Base-by-base conservation (phyloP, 2,113 vertebrate genomes). In the Myocastor coypus region DNA sequence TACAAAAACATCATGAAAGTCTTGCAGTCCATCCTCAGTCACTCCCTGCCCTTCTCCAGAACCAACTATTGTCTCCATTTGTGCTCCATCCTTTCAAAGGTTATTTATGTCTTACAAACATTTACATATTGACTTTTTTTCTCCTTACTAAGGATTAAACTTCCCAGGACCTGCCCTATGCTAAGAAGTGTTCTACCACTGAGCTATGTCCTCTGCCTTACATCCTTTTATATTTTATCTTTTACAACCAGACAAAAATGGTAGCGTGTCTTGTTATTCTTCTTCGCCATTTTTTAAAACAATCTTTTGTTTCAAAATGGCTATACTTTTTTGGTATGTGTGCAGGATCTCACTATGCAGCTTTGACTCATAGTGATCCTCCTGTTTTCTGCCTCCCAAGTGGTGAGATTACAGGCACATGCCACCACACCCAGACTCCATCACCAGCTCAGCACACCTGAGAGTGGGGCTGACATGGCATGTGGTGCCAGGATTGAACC, bases 71-170 rank as follows among this genome's bases (percentile, higher is more conserved):
- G 2, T 73, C 86, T 89, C 69, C 22, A n/a, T 93, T 63, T 92
- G 50, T 90, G 50, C 32, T 93, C 16, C 73, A 11, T 69, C 52
- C 37, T 94, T 83, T 95, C 92, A 96, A 85, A 94, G 63, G n/a
- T 83, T 83, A 83, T 81, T 42, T 93, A 63, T 52, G 10, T 26
- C 91, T 32, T 92, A 75, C 14, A 59, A 92, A 89, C n/a, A 89
- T 68, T 80, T 26, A 30, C 66, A 32, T 66, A 64, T 71, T 59
- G 80, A 68, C 34, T 40, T 59, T 68, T 68, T 69, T 57, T 59
- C 46, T 42, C 24, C 37, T 83, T 87, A 32, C 40, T 66, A 28
- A 16, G 40, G 28, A 32, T 34, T 42, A 26, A 83, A 40, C 59
- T 78, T 30, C 7, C n/a, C 82, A 83, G 81, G n/a, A 26, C 57